These are phyloP conservation scores for Sturmia bella DNA, from an alignment of 2,888 invertebrate genomes.

Conservation along the genomic window DNA sequence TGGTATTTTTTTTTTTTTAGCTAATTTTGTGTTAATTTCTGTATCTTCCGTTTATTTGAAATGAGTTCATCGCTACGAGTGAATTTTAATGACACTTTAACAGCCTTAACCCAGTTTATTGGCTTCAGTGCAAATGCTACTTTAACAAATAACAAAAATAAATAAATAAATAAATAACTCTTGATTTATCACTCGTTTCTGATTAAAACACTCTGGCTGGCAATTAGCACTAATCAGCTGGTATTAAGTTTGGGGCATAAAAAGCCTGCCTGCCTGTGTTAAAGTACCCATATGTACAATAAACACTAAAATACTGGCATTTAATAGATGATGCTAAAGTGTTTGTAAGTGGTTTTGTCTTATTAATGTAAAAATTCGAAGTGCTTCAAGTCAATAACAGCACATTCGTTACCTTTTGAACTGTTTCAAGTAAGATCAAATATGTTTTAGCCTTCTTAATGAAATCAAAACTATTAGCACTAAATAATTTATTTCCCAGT, in stretches of 20 bases:
- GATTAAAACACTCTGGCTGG: background rate
- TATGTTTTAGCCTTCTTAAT: constrained; percentile 45
- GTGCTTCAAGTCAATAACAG: background rate
- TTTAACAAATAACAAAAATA: too few relatives aligned
- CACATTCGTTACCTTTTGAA: too few relatives aligned
- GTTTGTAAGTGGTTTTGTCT: constrained; percentile 35
- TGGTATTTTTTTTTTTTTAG: too few relatives aligned
- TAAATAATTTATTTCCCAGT: constrained; percentile 15
- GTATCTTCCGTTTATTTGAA: too few relatives aligned
- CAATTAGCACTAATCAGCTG: background rate
- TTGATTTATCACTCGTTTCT: constrained; percentile 1
- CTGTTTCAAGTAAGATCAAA: constrained; percentile 36
- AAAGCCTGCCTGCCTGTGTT: background rate
- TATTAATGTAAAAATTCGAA: background rate
- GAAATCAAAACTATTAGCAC: constrained; percentile 17
- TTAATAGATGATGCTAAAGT: constrained; percentile 49
- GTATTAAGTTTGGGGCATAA: constrained; percentile 15
- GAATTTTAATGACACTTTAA: too few relatives aligned
- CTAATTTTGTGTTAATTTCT: too few relatives aligned
- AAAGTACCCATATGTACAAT: constrained; percentile 28
- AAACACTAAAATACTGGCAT: background rate
- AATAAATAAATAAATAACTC: background rate
- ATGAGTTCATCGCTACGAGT: too few relatives aligned
- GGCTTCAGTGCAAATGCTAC: too few relatives aligned
- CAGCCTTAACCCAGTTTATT: too few relatives aligned